phyloP scores from a whole-genome alignment of 2,113 vertebrate genomes.

The Gymnobelideus leadbeateri region DNA sequence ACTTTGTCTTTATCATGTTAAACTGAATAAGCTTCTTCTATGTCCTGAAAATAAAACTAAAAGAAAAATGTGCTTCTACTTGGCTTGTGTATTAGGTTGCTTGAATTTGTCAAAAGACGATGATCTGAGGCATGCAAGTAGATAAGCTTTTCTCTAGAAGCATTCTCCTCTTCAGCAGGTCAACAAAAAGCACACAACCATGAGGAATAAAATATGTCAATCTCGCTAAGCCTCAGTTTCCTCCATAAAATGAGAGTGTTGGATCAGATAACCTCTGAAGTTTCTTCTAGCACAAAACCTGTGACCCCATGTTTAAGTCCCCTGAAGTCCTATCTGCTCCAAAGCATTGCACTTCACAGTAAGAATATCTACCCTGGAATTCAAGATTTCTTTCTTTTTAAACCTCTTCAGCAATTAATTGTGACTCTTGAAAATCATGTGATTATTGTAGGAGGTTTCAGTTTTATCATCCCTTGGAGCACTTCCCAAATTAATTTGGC shows the following conservation, averaged over 20 bases:
- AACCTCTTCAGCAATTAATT: background rate
- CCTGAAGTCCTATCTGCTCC: background rate
- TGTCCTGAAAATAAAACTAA: background rate
- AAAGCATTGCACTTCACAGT: background rate
- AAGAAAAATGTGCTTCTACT: background rate
- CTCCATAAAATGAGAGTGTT: background rate
- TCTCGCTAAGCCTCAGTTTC: background rate
- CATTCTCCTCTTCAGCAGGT: background rate
- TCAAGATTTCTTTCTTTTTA: conserved; percentile 14
- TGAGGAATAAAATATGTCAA: conserved; percentile 7
- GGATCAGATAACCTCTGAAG: background rate
- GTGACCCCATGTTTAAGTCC: background rate
- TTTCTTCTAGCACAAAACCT: background rate
- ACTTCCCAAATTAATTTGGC: background rate
- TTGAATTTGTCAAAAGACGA: conserved; percentile 11
- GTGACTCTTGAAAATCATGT: background rate
- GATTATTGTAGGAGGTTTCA: background rate
- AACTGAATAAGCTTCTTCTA: background rate
- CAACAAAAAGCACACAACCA: background rate
- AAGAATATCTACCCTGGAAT: background rate
- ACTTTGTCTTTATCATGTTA: background rate
- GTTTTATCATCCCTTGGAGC: background rate
- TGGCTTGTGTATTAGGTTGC: background rate
- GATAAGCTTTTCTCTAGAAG: background rate
- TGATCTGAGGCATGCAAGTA: rapidly evolving